Percentiles rank a stretch among this genome's conserved stretches.
phyloP scores from a whole-genome alignment of 2,797 vertebrate species.

The Phataginus tetradactyla region DNA sequence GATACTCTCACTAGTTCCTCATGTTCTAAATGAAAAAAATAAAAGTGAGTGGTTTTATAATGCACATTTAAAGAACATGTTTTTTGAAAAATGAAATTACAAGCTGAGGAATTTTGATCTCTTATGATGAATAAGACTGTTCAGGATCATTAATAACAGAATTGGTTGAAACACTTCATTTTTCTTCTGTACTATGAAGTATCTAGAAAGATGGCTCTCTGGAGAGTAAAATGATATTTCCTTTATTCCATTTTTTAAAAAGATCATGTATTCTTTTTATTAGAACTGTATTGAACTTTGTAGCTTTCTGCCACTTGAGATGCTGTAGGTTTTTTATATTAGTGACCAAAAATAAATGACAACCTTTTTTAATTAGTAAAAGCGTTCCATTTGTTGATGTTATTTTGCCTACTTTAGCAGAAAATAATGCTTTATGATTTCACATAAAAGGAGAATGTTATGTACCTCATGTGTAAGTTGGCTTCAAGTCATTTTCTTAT shows the following conservation, averaged over 20 bases:
- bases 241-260: conserved; percentile 49
- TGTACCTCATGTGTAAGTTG: background rate
- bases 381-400: background rate
- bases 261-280: conserved; percentile 35
- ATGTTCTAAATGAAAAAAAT: background rate
- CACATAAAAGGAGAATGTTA: background rate
- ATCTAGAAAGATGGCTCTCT: conserved; percentile 23
- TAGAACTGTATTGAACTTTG: background rate
- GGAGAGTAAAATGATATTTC: conserved; percentile 44
- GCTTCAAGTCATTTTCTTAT: background rate
- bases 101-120: conserved; percentile 13
- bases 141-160: conserved; percentile 37
- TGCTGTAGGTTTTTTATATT: background rate
- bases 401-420: background rate
- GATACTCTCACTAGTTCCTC: background rate
- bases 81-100: conserved; percentile 30
- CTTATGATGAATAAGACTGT: conserved; percentile 33
- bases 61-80: background rate
- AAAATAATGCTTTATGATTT: conserved; percentile 53
- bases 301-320: background rate
- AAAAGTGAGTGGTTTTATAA: background rate
- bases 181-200: conserved; percentile 17
- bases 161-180: conserved; percentile 36
- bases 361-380: background rate
- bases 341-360: background rate